phyloP scores from a whole-genome alignment of 2,797 vertebrate genomes.

The Spinus olivaceus region DNA sequence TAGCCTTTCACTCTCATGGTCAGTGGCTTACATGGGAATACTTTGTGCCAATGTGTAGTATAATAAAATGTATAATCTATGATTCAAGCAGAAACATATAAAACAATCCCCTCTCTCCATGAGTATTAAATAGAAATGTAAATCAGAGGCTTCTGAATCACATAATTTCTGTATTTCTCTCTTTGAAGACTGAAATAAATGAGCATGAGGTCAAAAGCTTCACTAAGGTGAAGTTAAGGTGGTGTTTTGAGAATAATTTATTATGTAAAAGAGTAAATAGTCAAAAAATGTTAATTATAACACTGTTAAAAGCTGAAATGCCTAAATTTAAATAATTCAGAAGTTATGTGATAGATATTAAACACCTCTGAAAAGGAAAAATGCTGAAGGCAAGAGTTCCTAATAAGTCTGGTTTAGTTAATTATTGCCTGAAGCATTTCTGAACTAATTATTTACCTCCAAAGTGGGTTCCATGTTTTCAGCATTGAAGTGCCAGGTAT shows the following conservation, averaged over 20 bases:
- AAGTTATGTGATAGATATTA: slow-evolving; percentile 49
- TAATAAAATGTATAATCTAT: background rate
- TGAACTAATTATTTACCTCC: slow-evolving; percentile 57
- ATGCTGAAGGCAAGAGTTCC: slow-evolving; percentile 46
- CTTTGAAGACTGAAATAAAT: background rate
- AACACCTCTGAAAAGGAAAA: slow-evolving; percentile 53
- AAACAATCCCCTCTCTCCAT: background rate
- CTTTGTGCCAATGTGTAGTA: background rate
- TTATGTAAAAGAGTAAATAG: background rate
- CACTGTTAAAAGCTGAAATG: slow-evolving; percentile 13
- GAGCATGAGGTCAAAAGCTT: background rate
- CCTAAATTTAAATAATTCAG: slow-evolving; percentile 56
- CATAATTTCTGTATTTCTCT: background rate
- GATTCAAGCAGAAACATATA: background rate
- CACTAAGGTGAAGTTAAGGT: background rate
- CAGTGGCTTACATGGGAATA: background rate
- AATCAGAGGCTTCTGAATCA: background rate
- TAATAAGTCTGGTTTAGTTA: slow-evolving; percentile 59
- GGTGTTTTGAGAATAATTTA: slow-evolving; percentile 23
- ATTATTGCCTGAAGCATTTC: slow-evolving; percentile 53
- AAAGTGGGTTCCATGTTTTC: slow-evolving; percentile 15
- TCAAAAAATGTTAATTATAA: slow-evolving; percentile 51
- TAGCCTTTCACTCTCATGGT: background rate
- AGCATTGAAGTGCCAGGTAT: slow-evolving; percentile 25
- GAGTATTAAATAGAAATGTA: background rate